Base-by-base conservation (phyloP, 2,888 invertebrate genomes). In the Gari tellinella region DNA sequence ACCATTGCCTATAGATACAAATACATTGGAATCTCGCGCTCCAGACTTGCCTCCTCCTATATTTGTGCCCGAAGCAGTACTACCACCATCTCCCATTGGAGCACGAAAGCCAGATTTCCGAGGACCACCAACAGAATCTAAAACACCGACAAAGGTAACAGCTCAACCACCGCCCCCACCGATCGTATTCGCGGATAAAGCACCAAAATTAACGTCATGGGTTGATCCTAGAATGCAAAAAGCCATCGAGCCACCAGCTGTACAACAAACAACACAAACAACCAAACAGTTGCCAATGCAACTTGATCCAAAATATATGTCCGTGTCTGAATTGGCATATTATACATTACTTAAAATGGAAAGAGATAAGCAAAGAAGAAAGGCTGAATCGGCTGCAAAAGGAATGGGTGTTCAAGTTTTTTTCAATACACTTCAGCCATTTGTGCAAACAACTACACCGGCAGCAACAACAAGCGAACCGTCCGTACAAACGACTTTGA, bases 151-250 rank as follows among this genome's bases (percentile, higher is more conserved):
- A 31, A 31, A 31, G 31, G 31, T 31, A 7, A 58, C 65, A 14
- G 52, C 38, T 58, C 46, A 57, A 1, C 68, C 77, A 23, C 67
- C 70, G 5, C 75, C 76, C 8, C 70, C 70, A 14, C 55, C 52
- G 5, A 43, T 64, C 12, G 19, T 70, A 7, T 31, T 63, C 15
- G 12, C 1, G 5, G 2, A 25, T 17, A n/a, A 57, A 26, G 12
- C 15, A 15, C 4, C 1, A n/a, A 15, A 21, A 10, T 8, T 23
- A 10, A 37, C 23, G 14, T 31, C 31, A 31, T 31, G 31, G 31
- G 31, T 31, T 4, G 15, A 8, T 7, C 38, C 15, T 3, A 49
- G 14, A 15, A 10, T 15, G 14, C 17, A n/a, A 25, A 19, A 31
- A 19, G 21, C 46, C 14, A 57, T 53, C 5, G 21, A 40, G 14